Percentiles rank a stretch among this genome's conserved stretches.
Evolutionary conservation across 2,888 invertebrate genomes (phyloP).

Genomic region (Sphaerophoria taeniata): DNA sequence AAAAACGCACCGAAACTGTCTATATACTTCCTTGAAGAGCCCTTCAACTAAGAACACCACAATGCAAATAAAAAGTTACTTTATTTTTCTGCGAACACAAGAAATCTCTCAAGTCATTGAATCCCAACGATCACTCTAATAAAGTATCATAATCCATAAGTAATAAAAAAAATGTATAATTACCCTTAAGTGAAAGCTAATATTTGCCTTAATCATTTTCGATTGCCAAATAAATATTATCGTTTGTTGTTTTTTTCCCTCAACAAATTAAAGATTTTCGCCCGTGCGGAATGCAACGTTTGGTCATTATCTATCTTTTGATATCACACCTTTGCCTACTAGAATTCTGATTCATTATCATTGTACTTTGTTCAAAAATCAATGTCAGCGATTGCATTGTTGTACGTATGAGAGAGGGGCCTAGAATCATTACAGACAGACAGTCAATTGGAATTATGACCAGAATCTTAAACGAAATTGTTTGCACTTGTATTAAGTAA

Average conservation of each 20-base stretch:
- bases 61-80: not conserved
- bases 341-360: constrained; percentile 5
- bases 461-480: constrained; percentile 42
- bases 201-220: constrained; percentile 7
- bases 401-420: not conserved
- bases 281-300: constrained; percentile 14
- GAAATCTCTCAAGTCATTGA: not conserved
- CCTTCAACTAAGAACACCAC: not conserved
- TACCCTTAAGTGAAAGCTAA: constrained; percentile 18
- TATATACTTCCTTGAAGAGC: not conserved
- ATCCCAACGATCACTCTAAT: constrained; percentile 6
- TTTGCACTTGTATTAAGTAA: not conserved
- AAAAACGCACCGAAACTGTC: too few species aligned
- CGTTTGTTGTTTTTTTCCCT: not conserved
- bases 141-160: not conserved
- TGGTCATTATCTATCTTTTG: not conserved
- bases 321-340: constrained; percentile 18
- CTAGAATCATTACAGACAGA: not conserved
- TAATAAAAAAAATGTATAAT: not conserved
- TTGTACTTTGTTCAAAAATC: constrained; percentile 17
- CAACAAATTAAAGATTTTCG: constrained; percentile 10
- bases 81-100: not conserved
- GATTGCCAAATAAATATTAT: constrained; percentile 6
- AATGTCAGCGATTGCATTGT: constrained; percentile 8
- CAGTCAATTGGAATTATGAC: constrained; percentile 4